phyloP scores from a whole-genome alignment of 2,797 vertebrate genomes.

The Scolopax rusticola region DNA sequence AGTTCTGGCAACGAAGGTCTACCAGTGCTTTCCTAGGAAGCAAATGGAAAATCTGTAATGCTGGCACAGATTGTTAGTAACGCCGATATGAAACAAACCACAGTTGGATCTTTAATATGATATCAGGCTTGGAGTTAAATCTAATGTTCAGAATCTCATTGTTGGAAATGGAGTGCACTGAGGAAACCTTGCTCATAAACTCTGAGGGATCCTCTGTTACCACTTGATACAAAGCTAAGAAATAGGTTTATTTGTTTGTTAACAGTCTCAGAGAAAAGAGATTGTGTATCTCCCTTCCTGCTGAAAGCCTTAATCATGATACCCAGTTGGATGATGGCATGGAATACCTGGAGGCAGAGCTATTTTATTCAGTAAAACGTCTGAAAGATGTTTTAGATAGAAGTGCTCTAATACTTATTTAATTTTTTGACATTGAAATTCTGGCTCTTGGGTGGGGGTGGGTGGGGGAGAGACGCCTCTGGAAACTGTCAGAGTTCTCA shows the following conservation, averaged over 20 bases:
- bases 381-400: background rate
- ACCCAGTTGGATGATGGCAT: background rate
- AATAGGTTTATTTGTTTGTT: background rate
- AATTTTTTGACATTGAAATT: background rate
- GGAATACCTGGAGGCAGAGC: background rate
- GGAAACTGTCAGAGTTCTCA: background rate
- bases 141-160: background rate
- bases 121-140: background rate
- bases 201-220: background rate
- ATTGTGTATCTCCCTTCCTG: background rate
- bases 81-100: background rate
- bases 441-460: background rate
- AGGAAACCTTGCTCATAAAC: background rate
- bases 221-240: background rate
- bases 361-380: background rate
- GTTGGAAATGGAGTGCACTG: background rate
- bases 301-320: background rate
- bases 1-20: background rate
- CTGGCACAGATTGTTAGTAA: background rate
- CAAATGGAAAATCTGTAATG: background rate
- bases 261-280: background rate
- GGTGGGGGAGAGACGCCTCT: background rate
- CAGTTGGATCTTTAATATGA: background rate
- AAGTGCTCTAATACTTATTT: background rate
- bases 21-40: background rate